Evolutionary conservation across 2,888 invertebrate genomes (phyloP).

Genomic region (Gastracanthus pulcherrimus): DNA sequence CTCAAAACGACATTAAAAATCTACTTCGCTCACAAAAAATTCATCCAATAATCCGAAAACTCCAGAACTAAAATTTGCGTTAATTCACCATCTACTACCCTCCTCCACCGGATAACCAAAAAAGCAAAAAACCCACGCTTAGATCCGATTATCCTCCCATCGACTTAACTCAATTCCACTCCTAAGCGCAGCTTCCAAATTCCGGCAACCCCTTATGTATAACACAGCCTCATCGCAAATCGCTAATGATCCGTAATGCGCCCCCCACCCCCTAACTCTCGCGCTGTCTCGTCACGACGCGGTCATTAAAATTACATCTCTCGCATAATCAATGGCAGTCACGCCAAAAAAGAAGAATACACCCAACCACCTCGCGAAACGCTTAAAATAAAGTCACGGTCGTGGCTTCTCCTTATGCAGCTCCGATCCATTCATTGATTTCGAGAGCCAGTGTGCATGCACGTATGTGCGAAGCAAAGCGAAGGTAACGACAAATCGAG

Average conservation of each 20-base stretch:
- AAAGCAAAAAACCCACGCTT: constrained; percentile 2
- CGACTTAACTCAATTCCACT: not conserved
- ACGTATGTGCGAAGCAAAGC: not conserved
- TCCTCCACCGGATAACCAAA: not conserved
- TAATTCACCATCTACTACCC: too few relatives aligned
- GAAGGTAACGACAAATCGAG: constrained; percentile 51
- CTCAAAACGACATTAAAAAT: too few relatives aligned
- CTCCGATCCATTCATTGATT: constrained; percentile 43
- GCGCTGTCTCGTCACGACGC: not conserved
- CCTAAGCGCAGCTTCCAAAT: constrained; percentile 18
- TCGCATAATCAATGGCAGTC: too few relatives aligned
- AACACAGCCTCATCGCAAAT: not conserved
- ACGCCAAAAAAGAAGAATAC: too few relatives aligned
- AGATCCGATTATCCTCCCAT: not conserved
- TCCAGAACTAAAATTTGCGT: too few relatives aligned
- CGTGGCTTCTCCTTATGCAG: too few relatives aligned
- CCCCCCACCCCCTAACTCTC: not conserved
- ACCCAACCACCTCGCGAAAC: too few relatives aligned
- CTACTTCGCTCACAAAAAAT: not conserved
- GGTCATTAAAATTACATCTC: constrained; percentile 21
- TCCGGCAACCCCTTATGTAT: not conserved
- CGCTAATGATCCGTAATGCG: constrained; percentile 13
- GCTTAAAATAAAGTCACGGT: too few relatives aligned
- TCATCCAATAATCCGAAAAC: too few relatives aligned
- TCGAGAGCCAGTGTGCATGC: not conserved